Base-by-base conservation (phyloP, 2,888 invertebrate species). In the Meghimatium bilineatum region DNA sequence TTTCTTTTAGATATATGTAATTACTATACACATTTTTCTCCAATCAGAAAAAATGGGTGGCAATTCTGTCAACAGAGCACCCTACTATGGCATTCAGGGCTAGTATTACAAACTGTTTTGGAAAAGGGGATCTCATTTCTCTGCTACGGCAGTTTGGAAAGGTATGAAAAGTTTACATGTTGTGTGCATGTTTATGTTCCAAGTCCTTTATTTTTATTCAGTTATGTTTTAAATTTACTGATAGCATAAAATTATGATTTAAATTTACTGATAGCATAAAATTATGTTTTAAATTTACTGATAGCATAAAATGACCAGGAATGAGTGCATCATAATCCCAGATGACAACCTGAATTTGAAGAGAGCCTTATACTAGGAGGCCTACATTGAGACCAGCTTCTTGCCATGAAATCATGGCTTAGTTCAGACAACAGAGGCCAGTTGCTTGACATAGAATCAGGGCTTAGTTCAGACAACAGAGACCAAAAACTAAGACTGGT, bases 61-160 rank as follows among this genome's bases (percentile, higher is more conserved):
- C 97, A 23, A 96, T 97, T 89, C 95, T 99, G 17, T 99, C 98
- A 93, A 95, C 96, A 26, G 98, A 99, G 93, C 97, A 98, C 94
- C 99, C 99, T 10, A 99, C 99, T 0, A 95, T 99, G 90, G 99
- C 99, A 0, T 99, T 99, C 93, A 99, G 99, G 94, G 98, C 99
- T 0, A 99, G 98, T n/a, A 94, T 99, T 87, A 98, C 97, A 66
- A 99, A 99, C 95, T 98, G 99, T 0, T 99, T 99, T 94, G 99
- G 97, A 80, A 99, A 99, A 95, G 99, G 99, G 29, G 97, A 99
- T 0, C 95, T 99, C 10, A 99, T 99, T 83, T 98, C 98, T 94
- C 95, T 99, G 56, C 94, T 99, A 69, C 95, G 99, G 36, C 99
- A 99, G 93, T 97, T 99, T 94, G 97, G 96, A 0, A 98, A 98